A percentile compares a stretch with the other conserved stretches of the same genome.
These are phyloP conservation scores for Homarus gammarus DNA, from an alignment of 2,888 invertebrate species.

Conservation along the genomic window DNA sequence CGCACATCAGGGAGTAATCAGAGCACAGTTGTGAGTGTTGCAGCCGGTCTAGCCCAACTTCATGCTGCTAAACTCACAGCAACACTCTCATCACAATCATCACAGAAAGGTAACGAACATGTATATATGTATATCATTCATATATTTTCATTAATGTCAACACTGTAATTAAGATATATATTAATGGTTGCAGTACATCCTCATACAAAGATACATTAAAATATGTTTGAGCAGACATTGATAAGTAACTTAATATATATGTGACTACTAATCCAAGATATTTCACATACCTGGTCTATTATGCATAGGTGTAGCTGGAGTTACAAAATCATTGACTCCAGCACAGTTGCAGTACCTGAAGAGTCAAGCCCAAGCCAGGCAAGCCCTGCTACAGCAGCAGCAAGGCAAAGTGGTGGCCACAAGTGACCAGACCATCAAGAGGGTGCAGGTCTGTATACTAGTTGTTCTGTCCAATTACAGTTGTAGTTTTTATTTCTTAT, in stretches of 20 bases:
- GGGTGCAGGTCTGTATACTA: conserved; percentile 66
- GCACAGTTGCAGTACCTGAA: conserved; percentile 72
- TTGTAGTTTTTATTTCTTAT: not conserved
- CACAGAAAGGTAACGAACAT: conserved; percentile 66
- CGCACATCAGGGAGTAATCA: conserved; percentile 64
- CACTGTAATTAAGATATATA: not conserved
- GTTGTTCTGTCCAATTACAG: not conserved
- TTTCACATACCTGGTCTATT: too few relatives aligned
- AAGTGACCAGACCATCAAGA: conserved; percentile 70
- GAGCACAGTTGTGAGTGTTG: conserved; percentile 71
- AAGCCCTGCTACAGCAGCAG: conserved; percentile 62
- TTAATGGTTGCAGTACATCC: not conserved
- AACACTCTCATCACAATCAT: conserved; percentile 64
- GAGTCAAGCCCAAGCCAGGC: conserved; percentile 68
- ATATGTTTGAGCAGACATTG: too few relatives aligned
- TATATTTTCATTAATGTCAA: not conserved
- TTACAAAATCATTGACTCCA: conserved; percentile 57
- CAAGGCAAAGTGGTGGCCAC: conserved; percentile 63
- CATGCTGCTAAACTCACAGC: conserved; percentile 71
- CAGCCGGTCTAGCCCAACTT: conserved; percentile 62
- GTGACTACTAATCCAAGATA: too few relatives aligned
- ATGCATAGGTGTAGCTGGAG: conserved; percentile 41
- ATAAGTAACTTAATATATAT: too few relatives aligned
- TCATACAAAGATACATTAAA: not conserved
- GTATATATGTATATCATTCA: not conserved